Evolutionary conservation across 2,888 invertebrate genomes (phyloP), one percentile per base, ranked within the genome.

Genomic region (Tineola bisselliella): DNA sequence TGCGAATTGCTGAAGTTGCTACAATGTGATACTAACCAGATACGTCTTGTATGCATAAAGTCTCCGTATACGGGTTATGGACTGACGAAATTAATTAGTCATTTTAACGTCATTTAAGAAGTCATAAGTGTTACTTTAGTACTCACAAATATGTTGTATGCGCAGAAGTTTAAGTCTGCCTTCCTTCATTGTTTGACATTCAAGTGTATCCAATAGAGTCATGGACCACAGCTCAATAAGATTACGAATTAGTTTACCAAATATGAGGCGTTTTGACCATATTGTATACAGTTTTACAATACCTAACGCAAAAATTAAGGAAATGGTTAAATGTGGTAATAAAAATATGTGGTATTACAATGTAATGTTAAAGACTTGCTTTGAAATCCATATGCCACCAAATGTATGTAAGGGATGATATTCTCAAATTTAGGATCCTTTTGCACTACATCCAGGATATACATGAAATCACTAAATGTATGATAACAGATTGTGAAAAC

Each of bases 401-500:
- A 81, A 66, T 86, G 86, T 63, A 86, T 79, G 70, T 84, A 76
- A 66, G 84, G 84, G 63, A 87, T 84, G 63, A 84, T 80, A 64
- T 84, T 78, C 70, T 87, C 84, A 54, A 87, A 77, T 68, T 75
- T 74, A 66, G 86, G 84, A 64, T 84, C 79, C 70, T 78, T 76
- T 38, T 75, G 70, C 69, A 84, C 74, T 65, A 80, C 80, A 69
- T 84, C 70, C 58, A 71, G 72, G 64, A 86, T 86, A 70, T 73
- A 78, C 64, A 68, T 73, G 63, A 83, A 70, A 71, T 86, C 87
- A 73, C 81, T 80, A 64, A 81, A 81, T 38, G 83, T 81, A 67
- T 84, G 86, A 67, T 78, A 81, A 66, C 77, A 80, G 64, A 84
- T 79, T 60, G 74, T 65, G 56, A 71, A 75, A 62, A 81, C 72